Base-by-base conservation (phyloP, 2,888 invertebrate genomes). In the Mythimna ferrago region DNA sequence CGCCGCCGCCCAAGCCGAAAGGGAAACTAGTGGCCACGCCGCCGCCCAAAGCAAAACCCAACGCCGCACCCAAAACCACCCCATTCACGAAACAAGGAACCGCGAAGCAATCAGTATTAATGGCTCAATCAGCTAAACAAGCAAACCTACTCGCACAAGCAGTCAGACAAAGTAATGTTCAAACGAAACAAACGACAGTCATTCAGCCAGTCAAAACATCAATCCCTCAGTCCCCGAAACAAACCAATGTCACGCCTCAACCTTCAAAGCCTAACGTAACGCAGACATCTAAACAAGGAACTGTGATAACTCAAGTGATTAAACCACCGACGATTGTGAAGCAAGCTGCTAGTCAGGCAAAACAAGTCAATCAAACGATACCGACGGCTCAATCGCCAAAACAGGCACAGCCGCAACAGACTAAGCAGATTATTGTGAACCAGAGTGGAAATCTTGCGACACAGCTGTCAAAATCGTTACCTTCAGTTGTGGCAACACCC, bases 41-140 rank as follows among this genome's bases (percentile, higher is more conserved):
- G 0, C 83, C 90, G 0, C 87, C 73, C 2, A 92, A 91, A 78
- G 66, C 87, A 4, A 92, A 92, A 81, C 73, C 86, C 75, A 83
- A 72, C 21, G 69, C 83, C 0, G 80, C 78, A 32, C 68, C 86
- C 5, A 91, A 91, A 70, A 63, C 83, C 57, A 66, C 82, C 2
- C 73, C 76, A 66, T 68, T 72, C n/a, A 61, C 67, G 9, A 78
- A 82, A 65, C 83, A 64, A 56, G 69, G 72, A 0, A 83, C 86
- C 72, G 54, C 73, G 1, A 91, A 90, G 72, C 89, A 90, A 78
- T 87, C 92, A 0, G 88, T 87, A 2, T 80, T 93, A 0, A 91
- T 92, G 91, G 86, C 90, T 4, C 93, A 93, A 58, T 91, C 93
- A 5, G 93, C 92, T 1, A 93, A 93, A 74, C 93, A 92, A 71